A percentile compares a stretch with the other conserved stretches of the same genome.
phyloP scores from a whole-genome alignment of 2,113 vertebrate species.

The Macquaria ambigua region DNA sequence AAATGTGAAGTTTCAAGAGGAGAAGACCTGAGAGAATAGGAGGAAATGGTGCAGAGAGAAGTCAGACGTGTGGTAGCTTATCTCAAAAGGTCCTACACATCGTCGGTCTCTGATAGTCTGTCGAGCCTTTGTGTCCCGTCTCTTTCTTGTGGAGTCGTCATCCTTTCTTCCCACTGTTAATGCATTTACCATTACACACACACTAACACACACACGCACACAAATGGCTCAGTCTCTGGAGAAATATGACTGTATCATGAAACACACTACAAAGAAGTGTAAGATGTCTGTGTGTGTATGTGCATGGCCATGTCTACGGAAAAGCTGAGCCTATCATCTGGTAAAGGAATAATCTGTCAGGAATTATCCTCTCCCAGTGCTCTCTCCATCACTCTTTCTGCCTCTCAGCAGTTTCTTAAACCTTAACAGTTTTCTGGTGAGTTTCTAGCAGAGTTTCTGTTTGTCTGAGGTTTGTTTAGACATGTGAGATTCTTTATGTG shows the following conservation, averaged over 20 bases:
- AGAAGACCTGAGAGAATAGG: constrained; percentile 1
- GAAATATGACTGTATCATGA: constrained; percentile 44
- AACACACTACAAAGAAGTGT: constrained; percentile 59
- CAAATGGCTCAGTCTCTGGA: constrained; percentile 32
- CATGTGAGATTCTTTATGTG: constrained; percentile 51
- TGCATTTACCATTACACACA: constrained; percentile 65
- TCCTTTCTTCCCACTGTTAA: constrained; percentile 61
- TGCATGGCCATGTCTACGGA: constrained; percentile 62
- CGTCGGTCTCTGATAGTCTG: constrained; percentile 41
- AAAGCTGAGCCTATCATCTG: constrained; percentile 78
- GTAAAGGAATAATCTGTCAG: constrained; percentile 73
- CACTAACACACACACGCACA: constrained; percentile 1
- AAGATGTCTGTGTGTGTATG: constrained; percentile 23
- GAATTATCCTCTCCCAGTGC: constrained; percentile 44
- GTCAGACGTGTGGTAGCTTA: constrained; percentile 27
- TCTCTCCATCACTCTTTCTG: constrained; percentile 51
- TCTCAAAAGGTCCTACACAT: constrained; percentile 37
- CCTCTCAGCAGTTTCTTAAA: constrained; percentile 57
- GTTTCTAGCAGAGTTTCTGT: constrained; percentile 23
- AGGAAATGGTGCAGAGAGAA: constrained; percentile 47
- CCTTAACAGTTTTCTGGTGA: constrained; percentile 24
- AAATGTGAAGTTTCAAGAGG: constrained; percentile 17
- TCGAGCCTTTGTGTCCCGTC: constrained; percentile 34
- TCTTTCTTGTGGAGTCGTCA: constrained; percentile 16
- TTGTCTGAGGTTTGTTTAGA: constrained; percentile 51